These are phyloP conservation scores for Salpingus planirostris DNA, from an alignment of 2,888 invertebrate genomes.

Conservation along the genomic window DNA sequence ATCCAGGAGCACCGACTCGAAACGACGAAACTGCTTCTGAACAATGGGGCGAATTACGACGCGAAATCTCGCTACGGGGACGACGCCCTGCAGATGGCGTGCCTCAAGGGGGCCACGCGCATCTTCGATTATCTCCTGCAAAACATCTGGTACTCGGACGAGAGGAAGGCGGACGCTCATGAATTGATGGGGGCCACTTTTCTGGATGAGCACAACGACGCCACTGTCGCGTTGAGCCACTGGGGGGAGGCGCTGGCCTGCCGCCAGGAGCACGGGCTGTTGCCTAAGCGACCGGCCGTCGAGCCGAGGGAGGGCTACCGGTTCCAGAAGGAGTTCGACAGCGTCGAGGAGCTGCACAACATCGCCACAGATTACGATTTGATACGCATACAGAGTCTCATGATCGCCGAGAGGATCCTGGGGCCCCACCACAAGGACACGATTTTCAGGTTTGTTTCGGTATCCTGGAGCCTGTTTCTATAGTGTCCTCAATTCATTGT, in stretches of 20 bases:
- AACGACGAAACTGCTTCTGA: slow-evolving; percentile 71
- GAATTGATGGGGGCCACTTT: slow-evolving; percentile 84
- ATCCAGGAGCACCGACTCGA: slow-evolving; percentile 76
- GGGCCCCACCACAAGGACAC: slow-evolving; percentile 83
- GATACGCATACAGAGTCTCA: slow-evolving; percentile 76
- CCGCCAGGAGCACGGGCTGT: slow-evolving; percentile 37
- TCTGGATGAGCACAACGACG: slow-evolving; percentile 79
- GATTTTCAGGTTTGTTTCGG: slow-evolving; percentile 59
- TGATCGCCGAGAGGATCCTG: slow-evolving; percentile 81
- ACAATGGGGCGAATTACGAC: slow-evolving; percentile 70
- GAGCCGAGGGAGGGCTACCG: slow-evolving; percentile 55
- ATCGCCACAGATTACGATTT: slow-evolving; percentile 73
- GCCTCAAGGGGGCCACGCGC: slow-evolving; percentile 66
- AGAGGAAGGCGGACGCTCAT: slow-evolving; percentile 73
- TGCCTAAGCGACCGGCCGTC: slow-evolving; percentile 47
- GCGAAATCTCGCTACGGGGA: slow-evolving; percentile 73
- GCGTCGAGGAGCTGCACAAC: slow-evolving; percentile 60
- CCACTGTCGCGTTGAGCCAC: slow-evolving; percentile 57
- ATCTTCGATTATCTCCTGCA: slow-evolving; percentile 63
- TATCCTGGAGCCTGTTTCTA: too few species aligned
- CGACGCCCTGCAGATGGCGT: slow-evolving; percentile 82
- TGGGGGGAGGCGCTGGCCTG: slow-evolving; percentile 76
- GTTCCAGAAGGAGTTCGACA: slow-evolving; percentile 64
- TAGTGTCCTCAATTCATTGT: too few species aligned
- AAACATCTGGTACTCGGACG: slow-evolving; percentile 52